phyloP scores from a whole-genome alignment of 1,140 invertebrate species.

The Procambarus clarkii region DNA sequence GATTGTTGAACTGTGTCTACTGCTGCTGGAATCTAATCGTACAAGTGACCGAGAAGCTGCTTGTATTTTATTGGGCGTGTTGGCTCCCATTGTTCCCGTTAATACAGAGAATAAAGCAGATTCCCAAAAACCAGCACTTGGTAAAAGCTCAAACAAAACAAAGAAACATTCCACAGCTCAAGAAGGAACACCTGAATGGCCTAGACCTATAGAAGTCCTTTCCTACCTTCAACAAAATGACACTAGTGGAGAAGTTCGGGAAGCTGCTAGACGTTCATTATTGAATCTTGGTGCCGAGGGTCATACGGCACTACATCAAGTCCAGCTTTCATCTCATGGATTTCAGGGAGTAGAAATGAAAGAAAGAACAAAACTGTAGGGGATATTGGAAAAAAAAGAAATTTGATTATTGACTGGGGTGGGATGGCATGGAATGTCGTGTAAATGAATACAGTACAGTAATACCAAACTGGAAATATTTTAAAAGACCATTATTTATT shows the following conservation, averaged over 20 bases:
- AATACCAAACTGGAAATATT: neutral
- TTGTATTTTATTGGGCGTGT: constrained; percentile 71
- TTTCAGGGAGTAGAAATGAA: constrained; percentile 77
- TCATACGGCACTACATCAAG: constrained; percentile 75
- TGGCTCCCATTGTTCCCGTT: constrained; percentile 64
- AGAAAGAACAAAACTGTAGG: constrained; percentile 60
- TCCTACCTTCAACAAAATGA: constrained; percentile 71
- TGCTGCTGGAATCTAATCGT: constrained; percentile 74
- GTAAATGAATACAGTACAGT: neutral
- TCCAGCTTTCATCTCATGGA: constrained; percentile 76
- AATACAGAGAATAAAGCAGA: constrained; percentile 46
- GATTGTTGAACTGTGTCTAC: constrained; percentile 74
- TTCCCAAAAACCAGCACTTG: constrained; percentile 36
- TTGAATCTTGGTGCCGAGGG: constrained; percentile 75
- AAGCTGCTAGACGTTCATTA: constrained; percentile 65
- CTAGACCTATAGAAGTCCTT: constrained; percentile 62
- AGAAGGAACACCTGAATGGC: constrained; percentile 75
- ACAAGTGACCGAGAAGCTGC: constrained; percentile 74
- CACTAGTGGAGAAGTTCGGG: constrained; percentile 61
- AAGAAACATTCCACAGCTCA: constrained; percentile 74
- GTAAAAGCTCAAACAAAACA: constrained; percentile 73
- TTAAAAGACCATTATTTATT: neutral
- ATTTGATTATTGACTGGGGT: neutral
- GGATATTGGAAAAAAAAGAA: neutral
- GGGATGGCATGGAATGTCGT: neutral